Base-by-base conservation (phyloP, 1,140 invertebrate genomes). In the Drosophila melanica region DNA sequence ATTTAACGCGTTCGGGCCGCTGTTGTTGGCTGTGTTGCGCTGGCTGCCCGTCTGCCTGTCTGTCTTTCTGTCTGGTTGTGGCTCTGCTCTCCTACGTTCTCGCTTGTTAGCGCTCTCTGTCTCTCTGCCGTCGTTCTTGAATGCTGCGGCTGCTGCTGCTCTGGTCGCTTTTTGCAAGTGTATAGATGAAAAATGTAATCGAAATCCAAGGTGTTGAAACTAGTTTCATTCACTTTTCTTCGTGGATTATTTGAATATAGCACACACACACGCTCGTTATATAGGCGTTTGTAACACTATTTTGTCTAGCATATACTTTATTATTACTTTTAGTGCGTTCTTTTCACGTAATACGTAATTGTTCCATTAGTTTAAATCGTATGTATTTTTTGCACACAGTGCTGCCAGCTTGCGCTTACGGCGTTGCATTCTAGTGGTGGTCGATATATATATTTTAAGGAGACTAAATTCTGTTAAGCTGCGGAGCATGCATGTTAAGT, bases 281-380 rank as follows among this genome's bases (percentile, higher is more conserved):
- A 18, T 66, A 66, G 64, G 44, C 59, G 69, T 35, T 65, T 60
- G 48, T 69, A 73, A 54, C 68, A 64, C 63, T 76, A 51, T 63
- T 45, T 53, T 58, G 65, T 45, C 69, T 60, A 54, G 27, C 45
- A 54, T 54, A 63, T 51, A 63, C 51, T 67, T 70, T 82, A 73
- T 79, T 48, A 74, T 76, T 70, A 89, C 67, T 79, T 77, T 68
- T 50, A 66, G 59, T 75, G 82, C 79, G 79, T 87, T 86, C 71
- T 86, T 87, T 87, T 89, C 82, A 87, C 82, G 76, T 87, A 87
- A 87, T 87, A 86, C 81, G 81, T 86, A 86, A 86, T 89, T 89
- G 84, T 87, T 70, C 82, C 78, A 48, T 77, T 82, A 87, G 75
- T 79, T 82, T 79, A 82, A 89, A 87, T 82, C 79, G 82, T 86